Base-by-base conservation (phyloP, 1,140 invertebrate genomes). In the Neotoxoptera formosana region DNA sequence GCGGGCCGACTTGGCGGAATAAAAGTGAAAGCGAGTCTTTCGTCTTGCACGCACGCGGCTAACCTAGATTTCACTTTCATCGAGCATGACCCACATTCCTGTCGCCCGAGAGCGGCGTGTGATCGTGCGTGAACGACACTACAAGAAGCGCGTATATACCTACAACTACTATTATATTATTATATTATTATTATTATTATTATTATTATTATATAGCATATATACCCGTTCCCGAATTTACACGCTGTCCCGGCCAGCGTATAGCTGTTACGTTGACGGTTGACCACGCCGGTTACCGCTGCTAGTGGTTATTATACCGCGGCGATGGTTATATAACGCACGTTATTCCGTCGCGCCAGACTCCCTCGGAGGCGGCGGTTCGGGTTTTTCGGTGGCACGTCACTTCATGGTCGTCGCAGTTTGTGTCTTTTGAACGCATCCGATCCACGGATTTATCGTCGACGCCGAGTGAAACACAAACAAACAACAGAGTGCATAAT, bases 1-100 rank as follows among this genome's bases (percentile, higher is more conserved):
- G 60, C n/a, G 47, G 47, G 21, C 6, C 81, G 47, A 83, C 91
- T 93, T 86, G 48, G 91, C 91, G 84, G 48, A 93, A 93, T 51
- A 51, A 93, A 93, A 93, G 91, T 93, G 91, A 93, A 93, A 93
- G 91, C 21, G 91, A 93, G 76, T 86, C 47, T 93, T 93, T 93
- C 76, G 91, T 93, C 91, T 93, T 93, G 81, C 81, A 93, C 91
- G 91, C 91, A 93, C 91, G 81, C 91, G 48, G 81, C 47, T 93
- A 93, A 93, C 91, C 91, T 93, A 93, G 91, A 93, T 93, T 93
- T 93, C 91, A 93, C 91, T 93, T 93, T 93, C 91, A n/a, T 93
- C 91, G 91, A 56, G 91, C 48, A 84, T 86, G 91, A 93, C 91
- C 91, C 81, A 93, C 45, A 93, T 93, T 86, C 81, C 91, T 25